phyloP scores from a whole-genome alignment of 2,113 vertebrate species.

The Ptychochromis oligacanthus region DNA sequence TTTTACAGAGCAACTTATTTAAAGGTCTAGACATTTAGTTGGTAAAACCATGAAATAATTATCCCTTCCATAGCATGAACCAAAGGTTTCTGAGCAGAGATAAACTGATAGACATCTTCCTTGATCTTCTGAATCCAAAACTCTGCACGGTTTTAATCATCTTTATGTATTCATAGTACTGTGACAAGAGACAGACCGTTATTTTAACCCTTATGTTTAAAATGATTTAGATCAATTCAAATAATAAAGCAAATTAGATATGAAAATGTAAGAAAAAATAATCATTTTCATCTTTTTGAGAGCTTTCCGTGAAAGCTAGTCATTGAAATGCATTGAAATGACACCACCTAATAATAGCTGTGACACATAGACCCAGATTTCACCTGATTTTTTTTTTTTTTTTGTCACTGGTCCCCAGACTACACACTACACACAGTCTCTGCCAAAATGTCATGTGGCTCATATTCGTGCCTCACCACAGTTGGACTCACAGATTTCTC shows the following conservation, averaged over 20 bases:
- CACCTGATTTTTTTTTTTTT: constrained; percentile 16
- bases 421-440: background rate
- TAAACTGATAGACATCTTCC: background rate
- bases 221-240: too few relatives aligned
- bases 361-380: constrained; percentile 16
- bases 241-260: too few relatives aligned
- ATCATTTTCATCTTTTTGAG: background rate
- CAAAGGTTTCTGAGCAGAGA: fast-evolving
- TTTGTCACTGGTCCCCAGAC: constrained; percentile 16
- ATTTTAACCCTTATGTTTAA: too few relatives aligned
- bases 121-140: background rate
- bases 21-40: background rate
- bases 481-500: constrained; percentile 5
- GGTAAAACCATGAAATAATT: background rate
- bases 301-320: background rate
- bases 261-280: background rate
- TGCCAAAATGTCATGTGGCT: constrained; percentile 31
- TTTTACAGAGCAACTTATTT: background rate
- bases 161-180: background rate
- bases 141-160: background rate
- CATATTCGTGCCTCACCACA: constrained; percentile 14
- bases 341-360: background rate
- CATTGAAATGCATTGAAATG: background rate
- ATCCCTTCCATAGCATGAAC: too few relatives aligned
- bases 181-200: background rate